Base-by-base conservation (phyloP, 2,113 vertebrate species). In the Toxostoma redivivum region DNA sequence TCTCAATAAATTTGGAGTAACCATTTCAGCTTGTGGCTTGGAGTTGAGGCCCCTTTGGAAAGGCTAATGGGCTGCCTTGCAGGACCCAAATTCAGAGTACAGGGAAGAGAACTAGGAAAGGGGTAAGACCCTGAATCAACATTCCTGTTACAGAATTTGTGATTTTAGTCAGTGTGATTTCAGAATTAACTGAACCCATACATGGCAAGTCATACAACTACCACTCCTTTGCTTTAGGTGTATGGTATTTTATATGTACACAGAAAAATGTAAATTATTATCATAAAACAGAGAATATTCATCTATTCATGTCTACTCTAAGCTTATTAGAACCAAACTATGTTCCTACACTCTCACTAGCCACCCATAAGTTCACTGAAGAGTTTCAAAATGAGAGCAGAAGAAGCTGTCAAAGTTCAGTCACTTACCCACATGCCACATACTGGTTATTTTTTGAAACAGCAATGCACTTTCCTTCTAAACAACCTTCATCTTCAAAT, bases 401-500 rank as follows among this genome's bases (percentile, higher is more conserved):
- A 73, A 37, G 47, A 38, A 61, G 48, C 4, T 70, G 22, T 22
- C n/a, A 24, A 35, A 73, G 8, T 51, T 11, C 23, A 42, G 40
- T 37, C 91, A 97, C 99, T 98, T 97, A 99, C 99, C 99, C 99
- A 96, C 99, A 99, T 53, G 99, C 99, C 76, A 99, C 97, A 94
- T 99, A 99, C 13, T 97, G 98, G 45, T 98, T 99, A 67, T 99
- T 98, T 44, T 69, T 98, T 7, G 99, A 99, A 23, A 98, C 14
- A 15, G 99, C 98, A 15, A 99, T 98, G 81, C 98, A 98, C 28
- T 98, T 98, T 6, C 98, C 98, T 90, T 73, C 97, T 73, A 99
- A 97, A 71, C 98, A 99, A 57, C 99, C 99, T 60, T 99, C 99
- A 74, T 99, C 99, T 17, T 96, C 78, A 76, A 99, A 99, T 92